These are phyloP conservation scores for Koerneria pararmatus DNA, from an alignment of 2,888 invertebrate species.

Conservation along the genomic window DNA sequence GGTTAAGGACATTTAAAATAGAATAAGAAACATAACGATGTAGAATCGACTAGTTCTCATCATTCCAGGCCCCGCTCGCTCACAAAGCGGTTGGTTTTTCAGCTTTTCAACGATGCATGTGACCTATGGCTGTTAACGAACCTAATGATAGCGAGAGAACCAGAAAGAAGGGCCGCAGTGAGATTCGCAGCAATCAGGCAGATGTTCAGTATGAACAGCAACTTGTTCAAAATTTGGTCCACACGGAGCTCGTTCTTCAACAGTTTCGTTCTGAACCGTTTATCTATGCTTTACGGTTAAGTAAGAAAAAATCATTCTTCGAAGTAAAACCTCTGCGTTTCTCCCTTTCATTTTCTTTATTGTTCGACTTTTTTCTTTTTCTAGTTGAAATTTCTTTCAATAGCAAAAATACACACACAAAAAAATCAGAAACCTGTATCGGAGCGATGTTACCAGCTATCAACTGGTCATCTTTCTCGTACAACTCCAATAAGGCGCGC, in stretches of 20 bases:
- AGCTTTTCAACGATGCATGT: too few species aligned
- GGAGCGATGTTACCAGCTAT: conserved; percentile 29
- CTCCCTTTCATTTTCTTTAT: background rate
- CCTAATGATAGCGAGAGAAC: conserved; percentile 63
- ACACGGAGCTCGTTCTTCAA: conserved; percentile 29
- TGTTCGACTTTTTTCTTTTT: background rate
- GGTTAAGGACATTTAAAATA: conserved; percentile 10
- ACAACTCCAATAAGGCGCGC: conserved; percentile 31
- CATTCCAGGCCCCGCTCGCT: too few species aligned
- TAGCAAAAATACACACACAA: background rate
- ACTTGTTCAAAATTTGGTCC: conserved; percentile 42
- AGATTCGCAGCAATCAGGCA: conserved; percentile 49
- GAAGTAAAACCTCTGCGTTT: background rate
- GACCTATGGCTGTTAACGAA: conserved; percentile 44
- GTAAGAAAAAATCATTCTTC: background rate
- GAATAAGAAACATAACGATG: too few species aligned
- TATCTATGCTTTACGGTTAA: background rate
- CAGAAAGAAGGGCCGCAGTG: conserved; percentile 62
- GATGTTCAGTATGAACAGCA: conserved; percentile 48
- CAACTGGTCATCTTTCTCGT: conserved; percentile 33
- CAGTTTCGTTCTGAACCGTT: conserved; percentile 28
- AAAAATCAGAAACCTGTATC: conserved; percentile 20
- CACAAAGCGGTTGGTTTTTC: too few species aligned
- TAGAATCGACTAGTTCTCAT: too few species aligned
- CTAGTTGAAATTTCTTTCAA: background rate